These are phyloP conservation scores for Portunus trituberculatus DNA, from an alignment of 1,140 invertebrate species.

Conservation along the genomic window DNA sequence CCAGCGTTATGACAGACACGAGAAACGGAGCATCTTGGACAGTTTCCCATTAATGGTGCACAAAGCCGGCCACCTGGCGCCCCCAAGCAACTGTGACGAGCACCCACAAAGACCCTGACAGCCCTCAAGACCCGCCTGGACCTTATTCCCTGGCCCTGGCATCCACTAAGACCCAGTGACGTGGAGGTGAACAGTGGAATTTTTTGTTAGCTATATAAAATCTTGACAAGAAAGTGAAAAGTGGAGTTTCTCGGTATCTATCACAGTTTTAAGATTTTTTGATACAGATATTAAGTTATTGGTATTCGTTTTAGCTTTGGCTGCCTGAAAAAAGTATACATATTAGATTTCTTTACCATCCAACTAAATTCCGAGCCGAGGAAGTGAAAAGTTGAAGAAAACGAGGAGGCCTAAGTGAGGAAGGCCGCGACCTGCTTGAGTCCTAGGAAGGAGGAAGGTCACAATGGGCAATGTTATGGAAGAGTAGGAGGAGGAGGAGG, in stretches of 20 bases:
- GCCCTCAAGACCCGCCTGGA: background rate
- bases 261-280: too few species aligned
- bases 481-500: background rate
- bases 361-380: background rate
- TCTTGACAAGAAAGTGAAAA: too few species aligned
- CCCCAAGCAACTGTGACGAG: background rate
- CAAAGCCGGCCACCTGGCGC: slow-evolving; percentile 45
- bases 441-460: background rate
- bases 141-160: background rate
- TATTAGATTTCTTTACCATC: too few species aligned
- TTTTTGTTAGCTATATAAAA: background rate
- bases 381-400: background rate
- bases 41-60: slow-evolving; percentile 53
- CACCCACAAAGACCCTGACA: slow-evolving; percentile 9
- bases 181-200: background rate
- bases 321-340: too few species aligned
- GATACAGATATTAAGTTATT: too few species aligned
- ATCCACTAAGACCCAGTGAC: background rate
- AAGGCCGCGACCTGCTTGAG: background rate
- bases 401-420: background rate
- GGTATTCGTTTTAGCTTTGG: too few species aligned
- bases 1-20: slow-evolving; percentile 20
- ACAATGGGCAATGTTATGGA: background rate
- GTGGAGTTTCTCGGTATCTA: too few species aligned
- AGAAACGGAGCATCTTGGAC: slow-evolving; percentile 25